Base-by-base conservation (phyloP, 1,140 invertebrate species). In the Penaeus chinensis region DNA sequence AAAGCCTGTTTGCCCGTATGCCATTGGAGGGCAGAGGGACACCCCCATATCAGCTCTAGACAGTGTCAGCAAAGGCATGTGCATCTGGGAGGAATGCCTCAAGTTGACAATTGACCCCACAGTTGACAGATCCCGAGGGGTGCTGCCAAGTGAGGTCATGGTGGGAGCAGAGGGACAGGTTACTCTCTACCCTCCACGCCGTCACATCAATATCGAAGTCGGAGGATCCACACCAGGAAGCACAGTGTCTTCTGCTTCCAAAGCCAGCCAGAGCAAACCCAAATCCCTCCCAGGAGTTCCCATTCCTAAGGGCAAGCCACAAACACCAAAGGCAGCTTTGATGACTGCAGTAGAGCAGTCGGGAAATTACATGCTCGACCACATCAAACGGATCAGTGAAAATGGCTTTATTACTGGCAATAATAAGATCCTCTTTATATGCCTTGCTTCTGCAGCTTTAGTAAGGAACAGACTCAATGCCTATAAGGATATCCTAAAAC, bases 371-470 rank as follows among this genome's bases (percentile, higher is more conserved):
- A 86, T 91, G 83, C 62, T 91, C 32, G 95, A 96, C 92, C 96
- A 96, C 91, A 93, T 96, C 2, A 96, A 96, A 92, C 93, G 94
- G 18, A 91, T 97, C 16, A 95, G 94, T 37, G 96, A 97, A 92
- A 95, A 96, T 91, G 96, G 96, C 0, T 91, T 96, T 37, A 96
- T 96, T 93, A 95, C 96, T 90, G 96, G 96, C 0, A 96, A 96
- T 91, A 92, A 96, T 22, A 94, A 95, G 0, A 95, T 96, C 22
- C 91, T 96, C 18, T 96, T 95, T 2, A 95, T 95, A 0, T 95
- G 96, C 2, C 94, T 96, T 27, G 96, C 96, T 18, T 96, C 96
- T 0, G 95, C 96, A 1, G 95, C 95, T 0, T 92, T 97, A 42
- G 93, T 96, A 24, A 95, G 95, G 91, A 96, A 96, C 90, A 95